Conservation (phyloP, 2,113 vertebrate genomes). For the Trematomus loennbergii region DNA sequence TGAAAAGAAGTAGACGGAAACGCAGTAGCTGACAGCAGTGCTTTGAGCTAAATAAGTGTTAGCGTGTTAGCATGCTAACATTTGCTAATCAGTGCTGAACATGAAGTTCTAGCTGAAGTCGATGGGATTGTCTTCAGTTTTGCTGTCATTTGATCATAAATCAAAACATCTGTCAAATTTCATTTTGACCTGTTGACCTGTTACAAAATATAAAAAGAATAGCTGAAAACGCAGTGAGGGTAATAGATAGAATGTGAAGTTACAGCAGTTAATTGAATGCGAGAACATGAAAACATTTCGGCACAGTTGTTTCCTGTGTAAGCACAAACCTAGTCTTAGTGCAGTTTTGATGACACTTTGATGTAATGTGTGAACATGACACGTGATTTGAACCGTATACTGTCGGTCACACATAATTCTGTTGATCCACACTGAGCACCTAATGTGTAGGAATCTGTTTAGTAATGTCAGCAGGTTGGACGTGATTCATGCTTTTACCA, state of each 20-base stretch:
- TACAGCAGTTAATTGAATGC: no score
- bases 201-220: background rate
- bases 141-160: background rate
- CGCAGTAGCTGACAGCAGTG: no score
- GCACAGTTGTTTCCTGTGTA: no score
- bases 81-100: no score
- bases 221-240: background rate
- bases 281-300: background rate
- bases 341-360: background rate
- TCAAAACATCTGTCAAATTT: background rate
- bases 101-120: no score
- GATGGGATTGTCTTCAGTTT: no score
- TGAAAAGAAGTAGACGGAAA: no score
- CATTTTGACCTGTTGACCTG: background rate
- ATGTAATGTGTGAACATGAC: background rate
- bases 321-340: background rate
- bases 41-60: no score
- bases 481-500: slow-evolving; percentile 73
- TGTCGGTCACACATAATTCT: background rate
- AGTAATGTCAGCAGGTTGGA: slow-evolving; percentile 7
- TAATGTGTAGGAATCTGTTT: slow-evolving; percentile 33
- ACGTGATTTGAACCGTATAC: background rate
- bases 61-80: no score
- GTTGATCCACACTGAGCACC: background rate
- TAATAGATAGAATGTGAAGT: background rate